These are phyloP conservation scores for Drosophila erecta DNA, from an alignment of 1,140 invertebrate species.

Conservation along the genomic window DNA sequence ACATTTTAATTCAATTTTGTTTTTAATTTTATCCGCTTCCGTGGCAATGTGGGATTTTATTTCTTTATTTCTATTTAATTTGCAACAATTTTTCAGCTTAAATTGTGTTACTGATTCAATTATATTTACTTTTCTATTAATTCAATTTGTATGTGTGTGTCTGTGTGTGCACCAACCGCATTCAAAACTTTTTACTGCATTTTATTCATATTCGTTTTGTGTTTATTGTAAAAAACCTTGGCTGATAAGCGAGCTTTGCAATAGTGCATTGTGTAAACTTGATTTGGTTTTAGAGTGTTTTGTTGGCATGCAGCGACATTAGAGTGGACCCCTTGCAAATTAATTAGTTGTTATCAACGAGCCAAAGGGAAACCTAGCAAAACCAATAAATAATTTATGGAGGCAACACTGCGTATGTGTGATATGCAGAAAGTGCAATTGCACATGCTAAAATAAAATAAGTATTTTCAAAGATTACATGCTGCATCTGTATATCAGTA, in stretches of 20 bases:
- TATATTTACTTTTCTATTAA: slow-evolving; percentile 35
- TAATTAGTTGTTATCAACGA: not conserved
- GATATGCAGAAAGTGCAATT: not conserved
- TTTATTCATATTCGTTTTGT: slow-evolving; percentile 11
- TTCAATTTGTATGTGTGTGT: slow-evolving; percentile 7
- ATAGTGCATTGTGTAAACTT: slow-evolving; percentile 44
- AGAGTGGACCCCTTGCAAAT: slow-evolving; percentile 12
- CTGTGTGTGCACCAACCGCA: not conserved
- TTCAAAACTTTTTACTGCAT: slow-evolving; percentile 7
- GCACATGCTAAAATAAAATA: not conserved
- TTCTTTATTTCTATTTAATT: slow-evolving; percentile 16
- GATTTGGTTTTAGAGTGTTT: slow-evolving; percentile 9
- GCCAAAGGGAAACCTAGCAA: not conserved
- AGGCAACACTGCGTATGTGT: not conserved
- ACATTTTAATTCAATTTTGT: slow-evolving; percentile 56
- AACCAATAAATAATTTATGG: not conserved
- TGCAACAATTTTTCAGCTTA: slow-evolving; percentile 31
- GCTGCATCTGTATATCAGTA: not conserved
- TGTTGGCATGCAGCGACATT: slow-evolving; percentile 3
- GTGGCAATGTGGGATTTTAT: slow-evolving; percentile 40
- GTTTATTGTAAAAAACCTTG: slow-evolving; percentile 13
- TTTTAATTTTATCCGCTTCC: slow-evolving; percentile 59
- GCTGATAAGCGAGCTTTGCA: slow-evolving; percentile 24
- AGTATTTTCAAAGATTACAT: not conserved
- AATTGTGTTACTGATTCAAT: slow-evolving; percentile 35